Conservation (phyloP, 1,140 invertebrate species). For the Drosophila virilis region DNA sequence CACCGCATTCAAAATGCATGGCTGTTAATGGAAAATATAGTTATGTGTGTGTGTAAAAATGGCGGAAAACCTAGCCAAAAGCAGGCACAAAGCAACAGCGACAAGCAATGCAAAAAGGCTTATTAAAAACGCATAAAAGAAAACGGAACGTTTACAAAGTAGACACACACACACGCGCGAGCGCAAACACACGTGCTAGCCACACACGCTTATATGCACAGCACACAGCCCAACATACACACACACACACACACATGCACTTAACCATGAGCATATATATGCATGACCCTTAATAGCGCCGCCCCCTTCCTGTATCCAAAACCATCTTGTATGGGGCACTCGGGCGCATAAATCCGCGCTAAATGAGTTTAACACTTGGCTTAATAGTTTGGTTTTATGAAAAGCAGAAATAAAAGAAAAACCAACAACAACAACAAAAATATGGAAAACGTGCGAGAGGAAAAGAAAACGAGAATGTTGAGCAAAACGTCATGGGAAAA, state of each 20-base stretch:
- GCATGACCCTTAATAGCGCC: slow-evolving; percentile 24
- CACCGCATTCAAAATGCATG: slow-evolving; percentile 70
- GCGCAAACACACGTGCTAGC: slow-evolving; percentile 21
- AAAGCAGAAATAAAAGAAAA: slow-evolving; percentile 60
- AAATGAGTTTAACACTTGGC: slow-evolving; percentile 83
- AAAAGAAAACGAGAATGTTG: slow-evolving; percentile 55
- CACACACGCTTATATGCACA: slow-evolving; percentile 19
- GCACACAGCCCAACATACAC: slow-evolving; percentile 18
- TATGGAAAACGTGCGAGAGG: slow-evolving; percentile 35
- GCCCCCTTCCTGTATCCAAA: neutral
- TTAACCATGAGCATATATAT: slow-evolving; percentile 29
- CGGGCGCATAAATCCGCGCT: slow-evolving; percentile 82
- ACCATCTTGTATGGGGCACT: slow-evolving; percentile 62
- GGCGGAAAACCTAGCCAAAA: slow-evolving; percentile 17
- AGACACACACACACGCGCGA: slow-evolving; percentile 47
- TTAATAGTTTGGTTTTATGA: slow-evolving; percentile 83
- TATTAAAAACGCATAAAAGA: slow-evolving; percentile 82
- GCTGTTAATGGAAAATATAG: slow-evolving; percentile 62
- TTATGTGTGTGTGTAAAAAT: slow-evolving; percentile 9
- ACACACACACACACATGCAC: slow-evolving; percentile 40
- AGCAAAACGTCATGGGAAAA: slow-evolving; percentile 55
- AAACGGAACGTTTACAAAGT: slow-evolving; percentile 79
- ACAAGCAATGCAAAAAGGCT: slow-evolving; percentile 75
- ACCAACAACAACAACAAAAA: slow-evolving; percentile 26
- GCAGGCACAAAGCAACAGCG: slow-evolving; percentile 64